Evolutionary conservation across 2,113 vertebrate genomes (phyloP).

Genomic region (Mesitornis unicolor): DNA sequence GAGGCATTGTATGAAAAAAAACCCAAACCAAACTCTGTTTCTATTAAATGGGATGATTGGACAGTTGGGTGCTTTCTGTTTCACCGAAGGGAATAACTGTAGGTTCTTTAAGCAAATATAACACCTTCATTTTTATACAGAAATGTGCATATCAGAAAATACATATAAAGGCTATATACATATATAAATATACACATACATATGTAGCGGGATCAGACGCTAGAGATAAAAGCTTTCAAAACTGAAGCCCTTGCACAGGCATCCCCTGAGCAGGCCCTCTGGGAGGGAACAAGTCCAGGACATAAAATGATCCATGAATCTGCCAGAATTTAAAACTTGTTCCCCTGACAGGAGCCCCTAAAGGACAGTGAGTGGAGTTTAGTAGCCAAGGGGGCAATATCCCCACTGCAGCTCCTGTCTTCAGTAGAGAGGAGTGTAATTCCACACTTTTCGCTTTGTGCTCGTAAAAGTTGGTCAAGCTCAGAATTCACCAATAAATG

Average conservation of each 20-base stretch:
- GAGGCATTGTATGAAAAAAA: neutral
- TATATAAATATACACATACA: no score
- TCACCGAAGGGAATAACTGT: neutral
- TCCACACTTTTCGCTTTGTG: neutral
- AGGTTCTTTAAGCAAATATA: neutral
- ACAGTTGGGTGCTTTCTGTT: neutral
- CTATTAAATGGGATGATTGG: neutral
- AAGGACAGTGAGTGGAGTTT: neutral
- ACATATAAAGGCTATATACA: neutral
- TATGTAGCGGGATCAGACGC: accelerated
- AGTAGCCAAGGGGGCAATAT: neutral
- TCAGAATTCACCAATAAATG: neutral
- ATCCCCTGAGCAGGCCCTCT: neutral
- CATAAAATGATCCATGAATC: neutral
- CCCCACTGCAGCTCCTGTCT: neutral
- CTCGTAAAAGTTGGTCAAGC: neutral
- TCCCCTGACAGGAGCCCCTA: neutral
- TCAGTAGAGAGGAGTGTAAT: neutral
- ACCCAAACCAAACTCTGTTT: neutral
- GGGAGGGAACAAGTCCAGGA: neutral
- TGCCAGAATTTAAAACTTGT: neutral
- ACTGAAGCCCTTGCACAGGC: neutral
- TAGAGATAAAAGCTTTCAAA: neutral
- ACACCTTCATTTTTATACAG: neutral
- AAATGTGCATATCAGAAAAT: neutral